Percentiles rank a stretch among this genome's conserved stretches.
Conservation (phyloP, 2,113 vertebrate species). For the Micromys minutus region DNA sequence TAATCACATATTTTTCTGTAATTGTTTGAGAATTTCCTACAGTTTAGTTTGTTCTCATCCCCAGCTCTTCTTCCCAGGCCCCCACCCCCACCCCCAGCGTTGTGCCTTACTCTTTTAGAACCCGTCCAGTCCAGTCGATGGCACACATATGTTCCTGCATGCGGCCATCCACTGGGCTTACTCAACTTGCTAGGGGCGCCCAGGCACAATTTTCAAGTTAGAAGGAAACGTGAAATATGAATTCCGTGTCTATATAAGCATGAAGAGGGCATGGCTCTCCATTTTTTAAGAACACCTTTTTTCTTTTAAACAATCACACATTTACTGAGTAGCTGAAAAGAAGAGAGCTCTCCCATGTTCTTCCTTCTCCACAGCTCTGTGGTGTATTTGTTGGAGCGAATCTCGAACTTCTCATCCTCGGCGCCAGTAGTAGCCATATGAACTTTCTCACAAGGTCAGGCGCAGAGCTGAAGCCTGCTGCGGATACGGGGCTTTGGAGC, state of each 20-base stretch:
- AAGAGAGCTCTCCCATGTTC: slow-evolving; percentile 20
- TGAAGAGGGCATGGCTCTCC: background rate
- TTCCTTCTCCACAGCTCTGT: slow-evolving; percentile 56
- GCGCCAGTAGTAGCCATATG: background rate
- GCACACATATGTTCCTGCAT: too few species aligned
- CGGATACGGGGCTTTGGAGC: background rate
- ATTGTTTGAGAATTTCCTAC: background rate
- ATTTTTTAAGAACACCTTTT: background rate
- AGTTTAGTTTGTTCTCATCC: background rate
- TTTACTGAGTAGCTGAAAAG: slow-evolving; percentile 20
- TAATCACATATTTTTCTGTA: background rate
- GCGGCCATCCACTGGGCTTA: background rate
- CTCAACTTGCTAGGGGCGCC: background rate
- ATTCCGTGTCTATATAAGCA: too few species aligned
- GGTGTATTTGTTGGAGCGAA: slow-evolving; percentile 46
- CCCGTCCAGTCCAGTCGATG: background rate
- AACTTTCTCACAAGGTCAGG: slow-evolving; percentile 51
- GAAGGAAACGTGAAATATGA: background rate
- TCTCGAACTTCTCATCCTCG: background rate
- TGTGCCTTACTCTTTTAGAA: background rate
- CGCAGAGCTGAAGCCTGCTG: slow-evolving; percentile 20
- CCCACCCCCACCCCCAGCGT: background rate
- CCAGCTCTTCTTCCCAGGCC: background rate
- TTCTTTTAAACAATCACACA: background rate
- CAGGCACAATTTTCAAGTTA: background rate